phyloP scores from a whole-genome alignment of 2,113 vertebrate genomes.

The Python bivittatus region DNA sequence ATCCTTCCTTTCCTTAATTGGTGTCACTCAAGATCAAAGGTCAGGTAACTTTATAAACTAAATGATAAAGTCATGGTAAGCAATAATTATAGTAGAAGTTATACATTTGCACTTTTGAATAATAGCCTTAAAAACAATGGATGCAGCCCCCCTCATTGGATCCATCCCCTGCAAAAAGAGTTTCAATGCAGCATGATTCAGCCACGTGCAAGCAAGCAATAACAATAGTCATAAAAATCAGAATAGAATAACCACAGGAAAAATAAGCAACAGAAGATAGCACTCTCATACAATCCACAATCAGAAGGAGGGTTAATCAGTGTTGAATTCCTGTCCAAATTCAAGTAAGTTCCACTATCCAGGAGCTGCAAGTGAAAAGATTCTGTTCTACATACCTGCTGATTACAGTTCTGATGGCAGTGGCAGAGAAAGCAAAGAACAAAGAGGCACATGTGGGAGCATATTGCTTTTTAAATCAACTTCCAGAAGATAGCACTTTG shows the following conservation, averaged over 20 bases:
- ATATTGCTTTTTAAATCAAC: not conserved
- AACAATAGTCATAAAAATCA: not conserved
- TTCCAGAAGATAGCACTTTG: not conserved
- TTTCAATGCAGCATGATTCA: not conserved
- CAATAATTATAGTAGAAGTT: conserved; percentile 58
- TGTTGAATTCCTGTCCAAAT: not conserved
- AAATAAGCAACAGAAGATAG: not conserved
- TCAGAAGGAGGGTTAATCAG: not conserved
- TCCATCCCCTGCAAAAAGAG: not conserved
- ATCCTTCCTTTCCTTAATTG: conserved; percentile 72
- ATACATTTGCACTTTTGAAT: conserved; percentile 69
- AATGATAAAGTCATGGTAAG: conserved; percentile 69
- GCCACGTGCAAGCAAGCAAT: not conserved
- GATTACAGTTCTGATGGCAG: not conserved
- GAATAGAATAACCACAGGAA: not conserved
- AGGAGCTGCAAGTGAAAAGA: not conserved
- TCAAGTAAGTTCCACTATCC: not conserved
- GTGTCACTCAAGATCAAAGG: conserved; percentile 79
- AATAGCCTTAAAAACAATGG: conserved; percentile 58
- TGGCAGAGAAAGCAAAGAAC: not conserved
- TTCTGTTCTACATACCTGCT: not conserved
- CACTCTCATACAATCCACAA: not conserved
- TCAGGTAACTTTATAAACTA: conserved; percentile 77
- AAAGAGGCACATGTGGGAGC: not conserved
- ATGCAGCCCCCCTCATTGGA: not conserved